Evolutionary conservation across 2,888 invertebrate species (phyloP).

Genomic region (Melanostoma scalare): DNA sequence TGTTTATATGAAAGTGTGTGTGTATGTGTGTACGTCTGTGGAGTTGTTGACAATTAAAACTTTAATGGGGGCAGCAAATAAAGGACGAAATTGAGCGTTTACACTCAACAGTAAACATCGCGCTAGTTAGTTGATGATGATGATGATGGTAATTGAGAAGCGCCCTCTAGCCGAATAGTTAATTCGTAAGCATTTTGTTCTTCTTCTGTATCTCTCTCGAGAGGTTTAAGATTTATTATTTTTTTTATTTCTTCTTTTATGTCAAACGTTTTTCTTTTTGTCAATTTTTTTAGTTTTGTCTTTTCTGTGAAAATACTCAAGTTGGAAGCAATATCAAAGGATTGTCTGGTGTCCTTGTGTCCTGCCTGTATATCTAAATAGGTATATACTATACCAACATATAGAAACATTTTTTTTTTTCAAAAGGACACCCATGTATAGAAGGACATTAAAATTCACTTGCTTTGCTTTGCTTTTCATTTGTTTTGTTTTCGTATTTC

Average conservation of each 20-base stretch:
- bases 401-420: background rate
- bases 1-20: background rate
- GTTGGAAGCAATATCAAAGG: conserved; percentile 57
- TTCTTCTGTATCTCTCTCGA: conserved; percentile 25
- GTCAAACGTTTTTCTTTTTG: conserved; percentile 29
- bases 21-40: conserved; percentile 16
- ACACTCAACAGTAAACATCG: conserved; percentile 52
- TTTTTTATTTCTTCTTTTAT: conserved; percentile 7
- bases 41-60: conserved; percentile 55
- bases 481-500: conserved; percentile 53
- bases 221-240: conserved; percentile 36
- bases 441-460: conserved; percentile 65
- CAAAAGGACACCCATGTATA: conserved; percentile 22
- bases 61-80: conserved; percentile 66
- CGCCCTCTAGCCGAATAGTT: conserved; percentile 53
- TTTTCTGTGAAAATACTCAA: conserved; percentile 20
- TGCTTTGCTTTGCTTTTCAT: conserved; percentile 59
- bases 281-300: conserved; percentile 21
- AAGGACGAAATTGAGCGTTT: conserved; percentile 59
- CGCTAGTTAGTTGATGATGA: conserved; percentile 62
- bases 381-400: background rate
- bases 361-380: conserved; percentile 37
- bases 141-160: conserved; percentile 37
- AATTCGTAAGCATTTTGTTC: conserved; percentile 32
- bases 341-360: conserved; percentile 53